Evolutionary conservation across 2,888 invertebrate genomes (phyloP).

Genomic region (Resseliella maxima): DNA sequence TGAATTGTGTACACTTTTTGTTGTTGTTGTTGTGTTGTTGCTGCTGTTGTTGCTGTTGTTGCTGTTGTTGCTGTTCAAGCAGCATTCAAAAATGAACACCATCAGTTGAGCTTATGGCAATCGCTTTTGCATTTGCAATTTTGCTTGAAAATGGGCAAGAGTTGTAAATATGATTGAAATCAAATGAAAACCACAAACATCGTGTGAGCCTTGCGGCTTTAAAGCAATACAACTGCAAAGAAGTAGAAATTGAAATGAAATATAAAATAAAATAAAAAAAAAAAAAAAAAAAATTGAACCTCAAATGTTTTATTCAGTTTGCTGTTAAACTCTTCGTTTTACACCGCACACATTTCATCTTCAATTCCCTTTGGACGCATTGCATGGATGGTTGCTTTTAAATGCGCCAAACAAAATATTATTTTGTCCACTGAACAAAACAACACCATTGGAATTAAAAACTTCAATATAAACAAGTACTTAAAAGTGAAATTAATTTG

Average conservation of each 20-base stretch:
- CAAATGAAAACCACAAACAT: constrained; percentile 21
- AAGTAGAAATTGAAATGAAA: too few species aligned
- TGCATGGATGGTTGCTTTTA: too few species aligned
- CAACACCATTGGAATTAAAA: neutral
- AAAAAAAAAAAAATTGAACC: neutral
- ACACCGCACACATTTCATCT: too few species aligned
- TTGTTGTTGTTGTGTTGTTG: neutral
- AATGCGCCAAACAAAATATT: neutral
- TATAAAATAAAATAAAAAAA: too few species aligned
- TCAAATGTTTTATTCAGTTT: constrained; percentile 15
- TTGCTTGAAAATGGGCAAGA: neutral
- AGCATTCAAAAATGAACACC: too few species aligned
- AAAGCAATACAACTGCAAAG: neutral
- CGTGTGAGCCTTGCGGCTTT: neutral
- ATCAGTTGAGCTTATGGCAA: neutral
- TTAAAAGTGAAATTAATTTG: constrained; percentile 22
- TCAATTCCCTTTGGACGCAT: too few species aligned
- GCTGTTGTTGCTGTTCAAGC: too few species aligned
- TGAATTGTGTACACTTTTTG: neutral
- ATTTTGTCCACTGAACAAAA: neutral
- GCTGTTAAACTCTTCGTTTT: neutral
- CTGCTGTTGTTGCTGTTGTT: too few species aligned
- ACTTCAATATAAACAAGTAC: constrained; percentile 17
- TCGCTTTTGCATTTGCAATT: neutral
- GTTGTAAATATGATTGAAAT: neutral